Evolutionary conservation across 2,888 invertebrate genomes (phyloP).

Genomic region (Gymnocheta viridis): DNA sequence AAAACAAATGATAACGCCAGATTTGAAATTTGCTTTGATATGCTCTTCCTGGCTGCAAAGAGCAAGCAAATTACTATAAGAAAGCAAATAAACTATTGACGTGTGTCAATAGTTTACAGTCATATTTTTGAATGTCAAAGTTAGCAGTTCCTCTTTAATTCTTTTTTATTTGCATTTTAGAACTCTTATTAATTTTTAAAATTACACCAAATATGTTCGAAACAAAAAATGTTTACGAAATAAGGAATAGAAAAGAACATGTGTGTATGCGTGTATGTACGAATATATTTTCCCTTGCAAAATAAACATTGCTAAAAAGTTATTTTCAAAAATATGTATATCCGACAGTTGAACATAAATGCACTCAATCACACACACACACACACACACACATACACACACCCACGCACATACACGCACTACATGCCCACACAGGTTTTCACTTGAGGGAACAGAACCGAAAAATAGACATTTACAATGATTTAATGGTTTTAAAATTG

Average conservation of each 20-base stretch:
- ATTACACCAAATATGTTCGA: not conserved
- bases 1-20: not conserved
- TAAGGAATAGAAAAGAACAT: not conserved
- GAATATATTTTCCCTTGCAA: not conserved
- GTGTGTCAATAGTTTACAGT: conserved; percentile 30
- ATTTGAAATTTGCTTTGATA: not conserved
- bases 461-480: conserved; percentile 57
- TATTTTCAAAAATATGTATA: conserved; percentile 61
- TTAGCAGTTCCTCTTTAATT: conserved; percentile 20
- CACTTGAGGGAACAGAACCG: conserved; percentile 8
- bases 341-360: conserved; percentile 53
- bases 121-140: conserved; percentile 38
- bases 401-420: not conserved
- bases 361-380: not conserved
- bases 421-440: not conserved
- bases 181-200: not conserved
- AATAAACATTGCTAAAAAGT: conserved; percentile 61
- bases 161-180: not conserved
- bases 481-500: conserved; percentile 77
- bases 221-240: not conserved
- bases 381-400: not conserved
- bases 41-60: not conserved
- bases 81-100: no score
- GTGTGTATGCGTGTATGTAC: not conserved
- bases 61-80: conserved; percentile 16